phyloP scores from a whole-genome alignment of 2,113 vertebrate species.

The Mormyrus iriodes region DNA sequence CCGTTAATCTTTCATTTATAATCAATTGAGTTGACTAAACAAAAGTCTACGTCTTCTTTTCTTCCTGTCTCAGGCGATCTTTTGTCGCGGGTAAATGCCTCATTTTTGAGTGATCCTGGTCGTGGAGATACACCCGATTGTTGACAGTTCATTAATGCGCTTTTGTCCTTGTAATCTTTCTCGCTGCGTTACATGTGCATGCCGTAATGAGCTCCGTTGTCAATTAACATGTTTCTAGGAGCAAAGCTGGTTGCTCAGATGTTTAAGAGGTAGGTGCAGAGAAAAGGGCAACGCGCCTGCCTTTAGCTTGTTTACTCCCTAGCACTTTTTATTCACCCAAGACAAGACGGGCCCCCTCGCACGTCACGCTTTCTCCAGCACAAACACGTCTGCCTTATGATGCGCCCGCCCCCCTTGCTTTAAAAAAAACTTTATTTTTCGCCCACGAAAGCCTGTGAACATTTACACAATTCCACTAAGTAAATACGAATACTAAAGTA shows the following conservation, averaged over 20 bases:
- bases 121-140: constrained; percentile 87
- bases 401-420: constrained; percentile 14
- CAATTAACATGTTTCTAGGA: constrained; percentile 96
- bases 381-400: constrained; percentile 36
- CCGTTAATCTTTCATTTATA: constrained; percentile 99
- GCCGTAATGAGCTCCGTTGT: constrained; percentile 90
- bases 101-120: constrained; percentile 84
- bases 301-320: constrained; percentile 70
- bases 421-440: not conserved
- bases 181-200: constrained; percentile 82
- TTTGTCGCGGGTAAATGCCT: constrained; percentile 95
- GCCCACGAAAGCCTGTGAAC: not conserved
- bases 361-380: constrained; percentile 18
- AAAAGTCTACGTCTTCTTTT: constrained; percentile 96
- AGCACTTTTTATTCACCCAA: constrained; percentile 33
- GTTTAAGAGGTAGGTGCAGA: constrained; percentile 77
- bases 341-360: constrained; percentile 27
- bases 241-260: constrained; percentile 91
- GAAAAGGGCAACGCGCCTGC: constrained; percentile 88
- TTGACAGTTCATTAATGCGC: constrained; percentile 97
- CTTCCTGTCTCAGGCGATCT: constrained; percentile 89
- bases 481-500: no score
- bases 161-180: constrained; percentile 82
- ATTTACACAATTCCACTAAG: not conserved
- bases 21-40: constrained; percentile 97